phyloP scores from a whole-genome alignment of 2,113 vertebrate genomes.

The Leucoraja erinaceus region DNA sequence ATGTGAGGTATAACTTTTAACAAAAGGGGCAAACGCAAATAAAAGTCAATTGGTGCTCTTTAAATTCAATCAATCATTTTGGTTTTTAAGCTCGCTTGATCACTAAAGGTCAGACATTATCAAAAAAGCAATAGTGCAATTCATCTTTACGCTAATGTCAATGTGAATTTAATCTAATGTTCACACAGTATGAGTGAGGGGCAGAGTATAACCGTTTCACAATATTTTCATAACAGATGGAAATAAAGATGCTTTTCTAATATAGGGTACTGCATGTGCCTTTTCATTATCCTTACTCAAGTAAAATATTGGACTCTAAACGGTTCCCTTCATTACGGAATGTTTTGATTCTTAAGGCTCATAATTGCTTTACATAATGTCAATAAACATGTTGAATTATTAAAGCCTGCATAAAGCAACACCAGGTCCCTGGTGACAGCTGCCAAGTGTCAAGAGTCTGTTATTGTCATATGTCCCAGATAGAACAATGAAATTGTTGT shows the following conservation, averaged over 20 bases:
- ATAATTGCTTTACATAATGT: neutral
- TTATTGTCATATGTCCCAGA: too few species aligned
- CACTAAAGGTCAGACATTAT: neutral
- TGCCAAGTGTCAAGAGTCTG: too few species aligned
- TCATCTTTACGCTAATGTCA: neutral
- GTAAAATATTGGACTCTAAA: conserved; percentile 14
- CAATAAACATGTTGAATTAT: conserved; percentile 2
- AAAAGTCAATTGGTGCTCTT: neutral
- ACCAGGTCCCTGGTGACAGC: neutral
- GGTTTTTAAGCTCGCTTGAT: neutral
- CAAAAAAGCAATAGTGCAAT: neutral
- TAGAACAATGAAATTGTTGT: neutral
- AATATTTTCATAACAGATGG: neutral
- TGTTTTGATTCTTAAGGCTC: conserved; percentile 30
- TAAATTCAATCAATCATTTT: conserved; percentile 14
- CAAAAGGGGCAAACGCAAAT: neutral
- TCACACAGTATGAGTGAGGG: neutral
- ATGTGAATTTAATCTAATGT: conserved; percentile 5
- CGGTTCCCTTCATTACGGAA: neutral
- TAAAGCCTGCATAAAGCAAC: neutral
- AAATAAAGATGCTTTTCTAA: neutral
- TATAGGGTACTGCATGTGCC: neutral
- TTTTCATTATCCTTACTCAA: neutral
- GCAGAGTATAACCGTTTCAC: too few species aligned
- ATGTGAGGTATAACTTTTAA: neutral